Evolutionary conservation across 2,888 invertebrate genomes (phyloP).

Genomic region (Andricus curvator): DNA sequence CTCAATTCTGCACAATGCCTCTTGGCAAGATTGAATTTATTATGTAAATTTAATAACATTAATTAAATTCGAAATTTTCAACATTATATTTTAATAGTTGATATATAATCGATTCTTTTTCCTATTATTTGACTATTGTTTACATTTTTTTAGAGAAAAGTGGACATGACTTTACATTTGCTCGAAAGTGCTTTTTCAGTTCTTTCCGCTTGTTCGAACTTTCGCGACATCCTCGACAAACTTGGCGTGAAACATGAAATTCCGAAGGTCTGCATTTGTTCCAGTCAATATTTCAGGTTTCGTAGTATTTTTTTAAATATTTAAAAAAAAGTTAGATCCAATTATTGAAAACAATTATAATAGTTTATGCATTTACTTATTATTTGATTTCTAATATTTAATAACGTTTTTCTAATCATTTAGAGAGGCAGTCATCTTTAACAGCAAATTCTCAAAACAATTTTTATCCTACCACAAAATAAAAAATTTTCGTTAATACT

Average conservation of each 20-base stretch:
- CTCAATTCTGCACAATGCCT: constrained; percentile 8
- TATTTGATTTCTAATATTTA: neutral
- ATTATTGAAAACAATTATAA: neutral
- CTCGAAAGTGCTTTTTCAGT: constrained; percentile 34
- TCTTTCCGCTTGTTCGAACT: constrained; percentile 26
- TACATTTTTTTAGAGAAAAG: neutral
- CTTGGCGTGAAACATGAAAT: constrained; percentile 15
- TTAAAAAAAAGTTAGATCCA: no score
- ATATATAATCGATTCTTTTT: neutral
- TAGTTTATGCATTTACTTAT: neutral
- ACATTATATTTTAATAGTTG: neutral
- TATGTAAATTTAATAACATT: neutral
- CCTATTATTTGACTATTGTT: neutral
- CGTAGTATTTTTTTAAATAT: neutral
- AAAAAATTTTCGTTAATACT: no score
- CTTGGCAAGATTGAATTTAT: neutral
- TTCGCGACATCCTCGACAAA: constrained; percentile 28
- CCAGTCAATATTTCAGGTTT: constrained; percentile 6
- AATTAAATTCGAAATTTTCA: neutral
- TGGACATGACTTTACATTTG: constrained; percentile 15
- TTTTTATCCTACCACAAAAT: no score
- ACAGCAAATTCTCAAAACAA: no score
- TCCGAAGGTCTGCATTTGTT: neutral
- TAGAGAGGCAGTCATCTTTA: no score
- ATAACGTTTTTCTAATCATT: neutral